Evolutionary conservation across 1,140 invertebrate genomes (phyloP), one percentile per base, ranked within the genome.

Genomic region (Leptopilina boulardi): DNA sequence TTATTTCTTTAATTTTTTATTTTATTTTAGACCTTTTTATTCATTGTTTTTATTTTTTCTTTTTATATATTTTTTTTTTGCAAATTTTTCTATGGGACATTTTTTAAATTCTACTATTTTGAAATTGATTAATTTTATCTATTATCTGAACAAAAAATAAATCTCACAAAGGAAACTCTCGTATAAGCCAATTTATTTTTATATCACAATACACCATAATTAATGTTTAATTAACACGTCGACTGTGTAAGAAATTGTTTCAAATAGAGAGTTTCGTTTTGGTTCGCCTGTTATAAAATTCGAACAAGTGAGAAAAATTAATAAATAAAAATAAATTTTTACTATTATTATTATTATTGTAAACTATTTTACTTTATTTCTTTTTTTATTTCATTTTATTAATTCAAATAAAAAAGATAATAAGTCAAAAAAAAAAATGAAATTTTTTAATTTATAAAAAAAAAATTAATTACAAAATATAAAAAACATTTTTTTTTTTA

Each of bases 141-240:
- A 38, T 9, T 38, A 3, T 30, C 2, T 30, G 5, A 38, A 38
- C 9, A 38, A 38, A 38, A 38, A 38, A 38, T 38, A 1, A 2
- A 38, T 38, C 8, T 38, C 34, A 38, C 34, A 38, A 38, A 38
- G 5, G 34, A 6, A 38, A n/a, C n/a, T n/a, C n/a, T n/a, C 71
- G 30, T 73, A 19, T 70, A 70, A 15, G 42, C 51, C 26, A 70
- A 21, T 44, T 34, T 11, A 34, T 13, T 44, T 23, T 38, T 75
- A 42, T 75, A 71, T 26, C 59, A 34, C 44, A 51, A 38, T 41
- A 38, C 3, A 70, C n/a, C 13, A 76, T 56, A 72, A 74, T 73
- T n/a, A 23, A 56, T 59, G 11, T 42, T 44, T 42, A 51, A 47
- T 71, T 70, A 41, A 70, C 21, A 51, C 66, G 23, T 75, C 42